Base-by-base conservation (phyloP, 2,113 vertebrate species). In the Aphyosemion australe region DNA sequence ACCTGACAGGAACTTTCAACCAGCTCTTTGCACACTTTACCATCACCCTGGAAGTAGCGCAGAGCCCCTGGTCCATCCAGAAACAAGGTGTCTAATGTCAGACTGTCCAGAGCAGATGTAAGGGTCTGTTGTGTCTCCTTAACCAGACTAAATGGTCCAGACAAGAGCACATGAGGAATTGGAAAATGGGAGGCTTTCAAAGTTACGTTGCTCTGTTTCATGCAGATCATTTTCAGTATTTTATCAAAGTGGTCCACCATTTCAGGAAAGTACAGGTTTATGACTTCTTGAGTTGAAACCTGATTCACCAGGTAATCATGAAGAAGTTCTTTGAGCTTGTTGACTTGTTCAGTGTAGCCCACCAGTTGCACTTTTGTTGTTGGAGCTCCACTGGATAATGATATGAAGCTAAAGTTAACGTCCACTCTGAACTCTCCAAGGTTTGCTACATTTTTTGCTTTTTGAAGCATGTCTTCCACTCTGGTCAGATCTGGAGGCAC, bases 21-120 rank as follows among this genome's bases (percentile, higher is more conserved):
- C 15, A 79, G 46, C 11, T 67, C 47, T 16, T 82, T 74, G 48
- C 53, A 62, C 0, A 64, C 31, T 67, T 55, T 70, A 41, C 86
- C 87, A 1, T 82, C 57, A 37, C 19, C 18, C 39, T 74, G 61
- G 51, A 88, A 92, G 61, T 87, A 90, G 5, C 14, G 20, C 16
- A 67, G 12, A 13, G 45, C 85, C 6, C 82, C 87, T 9, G 87
- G 84, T 51, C 86, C 87, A 7, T 88, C 56, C 2, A 91, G 41
- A 21, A 64, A 7, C 8, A 78, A 21, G 0, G 12, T 72, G 7
- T 85, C 66, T 6, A 15, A 49, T 0, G 11, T 51, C 21, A 92
- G 52, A 37, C 34, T 26, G 5, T 3, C 14, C 4, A 91, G 19
- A 53, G 12, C n/a, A 32, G 61, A 18, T 0, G 0, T 15, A 3